phyloP scores from a whole-genome alignment of 2,113 vertebrate genomes.

The Scytalopus superciliaris region DNA sequence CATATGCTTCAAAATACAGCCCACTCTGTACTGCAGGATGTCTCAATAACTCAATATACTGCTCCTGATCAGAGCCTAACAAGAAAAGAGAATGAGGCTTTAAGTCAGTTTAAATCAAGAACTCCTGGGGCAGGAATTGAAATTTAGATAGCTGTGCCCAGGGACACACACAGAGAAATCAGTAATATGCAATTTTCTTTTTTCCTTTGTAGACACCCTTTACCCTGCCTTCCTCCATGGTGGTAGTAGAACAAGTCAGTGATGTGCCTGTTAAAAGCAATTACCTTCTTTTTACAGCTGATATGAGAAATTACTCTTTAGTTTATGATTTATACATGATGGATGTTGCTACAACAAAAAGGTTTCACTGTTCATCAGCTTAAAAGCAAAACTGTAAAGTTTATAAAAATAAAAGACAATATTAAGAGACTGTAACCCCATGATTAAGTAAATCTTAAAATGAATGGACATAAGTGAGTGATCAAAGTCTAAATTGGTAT shows the following conservation, averaged over 20 bases:
- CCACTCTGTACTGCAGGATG: not conserved
- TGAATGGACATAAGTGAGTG: not conserved
- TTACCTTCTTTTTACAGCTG: not conserved
- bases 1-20: not conserved
- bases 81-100: not conserved
- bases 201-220: not conserved
- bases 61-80: not conserved
- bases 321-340: not conserved
- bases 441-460: not conserved
- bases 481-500: not conserved
- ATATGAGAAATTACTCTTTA: not conserved
- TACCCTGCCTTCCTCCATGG: not conserved
- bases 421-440: not conserved
- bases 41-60: not conserved
- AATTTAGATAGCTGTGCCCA: not conserved
- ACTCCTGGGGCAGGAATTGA: not conserved
- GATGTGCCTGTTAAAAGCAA: not conserved
- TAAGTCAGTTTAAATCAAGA: not conserved
- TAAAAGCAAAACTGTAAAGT: not conserved
- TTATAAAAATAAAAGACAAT: not conserved
- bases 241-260: not conserved
- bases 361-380: not conserved
- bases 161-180: not conserved
- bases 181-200: not conserved
- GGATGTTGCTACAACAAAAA: not conserved